Base-by-base conservation (phyloP, 1,140 invertebrate species). In the Tetramorium simillimum region DNA sequence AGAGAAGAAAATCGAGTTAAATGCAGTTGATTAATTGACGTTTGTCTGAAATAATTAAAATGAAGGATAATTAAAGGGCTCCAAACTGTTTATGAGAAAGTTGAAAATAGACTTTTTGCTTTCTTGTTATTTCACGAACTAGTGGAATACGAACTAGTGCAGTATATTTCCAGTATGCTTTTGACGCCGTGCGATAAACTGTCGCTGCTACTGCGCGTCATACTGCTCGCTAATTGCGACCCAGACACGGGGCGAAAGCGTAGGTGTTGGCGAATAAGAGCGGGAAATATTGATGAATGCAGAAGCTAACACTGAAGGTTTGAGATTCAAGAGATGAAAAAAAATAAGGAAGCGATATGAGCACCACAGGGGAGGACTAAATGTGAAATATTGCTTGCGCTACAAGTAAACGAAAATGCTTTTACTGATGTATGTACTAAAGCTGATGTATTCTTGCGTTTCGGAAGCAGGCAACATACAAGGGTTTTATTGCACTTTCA, bases 211-310 rank as follows among this genome's bases (percentile, higher is more conserved):
- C 33, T 82, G 24, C 16, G 24, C 80, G 37, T 58, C 28, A 33
- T 43, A 53, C 37, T 12, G 18, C 21, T 82, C 78, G 14, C 40
- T 73, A 73, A 82, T 82, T 82, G 67, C 67, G 18, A 82, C 49
- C n/a, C 21, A 46, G 37, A 60, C 5, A 56, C 37, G 16, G 2
- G n/a, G 16, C 7, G 5, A 33, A 10, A 33, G 37, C 5, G 49
- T 18, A 65, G 67, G 33, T 51, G 58, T 40, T 5, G 40, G 18
- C n/a, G 67, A 73, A 58, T 60, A 73, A 73, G 33, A 58, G 51
- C 51, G 21, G 10, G 37, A 82, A 82, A 82, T 82, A 73, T 82
- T 82, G 70, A 82, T 33, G 78, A 73, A 60, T 58, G 37, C 56
- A 46, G 24, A 58, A 73, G 3, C 6, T 24, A 70, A 58, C 49